Evolutionary conservation across 2,888 invertebrate genomes (phyloP).

Genomic region (Pediacus dermestoides): DNA sequence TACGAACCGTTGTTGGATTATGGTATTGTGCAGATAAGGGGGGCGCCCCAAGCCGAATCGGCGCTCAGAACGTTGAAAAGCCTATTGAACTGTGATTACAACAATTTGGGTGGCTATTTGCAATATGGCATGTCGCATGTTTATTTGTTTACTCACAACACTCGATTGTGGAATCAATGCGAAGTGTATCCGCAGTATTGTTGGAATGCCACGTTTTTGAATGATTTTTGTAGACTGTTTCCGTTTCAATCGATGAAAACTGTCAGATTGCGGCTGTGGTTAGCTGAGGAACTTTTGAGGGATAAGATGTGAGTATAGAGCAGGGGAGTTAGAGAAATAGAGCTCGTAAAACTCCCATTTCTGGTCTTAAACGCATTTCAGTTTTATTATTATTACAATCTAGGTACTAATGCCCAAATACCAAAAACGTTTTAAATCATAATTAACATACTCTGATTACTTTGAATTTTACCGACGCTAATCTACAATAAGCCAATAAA

Average conservation of each 20-base stretch:
- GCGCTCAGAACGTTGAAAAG: constrained; percentile 67
- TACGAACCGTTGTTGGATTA: constrained; percentile 84
- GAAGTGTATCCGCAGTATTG: constrained; percentile 60
- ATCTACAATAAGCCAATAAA: too few relatives aligned
- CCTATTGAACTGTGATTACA: constrained; percentile 74
- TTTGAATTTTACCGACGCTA: too few relatives aligned
- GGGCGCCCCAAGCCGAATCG: constrained; percentile 64
- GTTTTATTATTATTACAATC: too few relatives aligned
- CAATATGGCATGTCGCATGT: constrained; percentile 72
- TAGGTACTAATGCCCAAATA: too few relatives aligned
- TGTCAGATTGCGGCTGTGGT: constrained; percentile 70
- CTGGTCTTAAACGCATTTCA: too few relatives aligned
- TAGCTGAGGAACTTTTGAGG: constrained; percentile 67
- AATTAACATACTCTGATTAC: too few relatives aligned
- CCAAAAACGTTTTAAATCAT: too few relatives aligned
- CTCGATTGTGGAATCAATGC: constrained; percentile 79
- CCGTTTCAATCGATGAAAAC: constrained; percentile 88
- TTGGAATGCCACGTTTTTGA: constrained; percentile 68
- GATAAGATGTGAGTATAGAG: constrained; percentile 62
- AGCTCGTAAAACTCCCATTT: too few relatives aligned
- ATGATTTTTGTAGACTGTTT: constrained; percentile 75
- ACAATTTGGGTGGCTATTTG: constrained; percentile 64
- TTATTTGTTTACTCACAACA: constrained; percentile 82
- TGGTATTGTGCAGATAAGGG: constrained; percentile 77
- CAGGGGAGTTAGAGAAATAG: neutral